Conservation (phyloP, 2,113 vertebrate genomes). For the Tragelaphus buxtoni region DNA sequence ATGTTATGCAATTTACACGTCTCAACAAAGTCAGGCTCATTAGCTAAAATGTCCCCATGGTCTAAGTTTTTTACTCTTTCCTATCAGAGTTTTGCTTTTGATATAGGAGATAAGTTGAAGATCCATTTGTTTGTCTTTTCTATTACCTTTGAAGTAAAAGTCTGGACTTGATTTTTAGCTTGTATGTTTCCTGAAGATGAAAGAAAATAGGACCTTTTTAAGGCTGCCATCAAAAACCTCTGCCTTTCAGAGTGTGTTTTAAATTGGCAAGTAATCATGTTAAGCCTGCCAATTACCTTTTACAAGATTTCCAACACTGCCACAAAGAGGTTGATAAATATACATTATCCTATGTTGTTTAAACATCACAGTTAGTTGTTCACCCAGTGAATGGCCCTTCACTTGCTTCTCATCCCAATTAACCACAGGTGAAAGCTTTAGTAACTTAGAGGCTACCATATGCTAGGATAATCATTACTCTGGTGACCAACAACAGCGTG, state of each 20-base stretch:
- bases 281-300: too few species aligned
- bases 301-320: too few species aligned
- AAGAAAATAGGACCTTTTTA: neutral
- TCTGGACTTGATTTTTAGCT: neutral
- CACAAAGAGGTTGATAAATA: too few species aligned
- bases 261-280: too few species aligned
- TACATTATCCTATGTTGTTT: too few species aligned
- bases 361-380: neutral
- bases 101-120: neutral
- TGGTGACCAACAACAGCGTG: neutral
- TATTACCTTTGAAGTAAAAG: neutral
- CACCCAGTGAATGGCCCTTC: neutral
- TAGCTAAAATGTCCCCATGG: neutral
- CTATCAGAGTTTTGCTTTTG: neutral
- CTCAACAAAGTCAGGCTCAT: neutral
- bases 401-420: neutral
- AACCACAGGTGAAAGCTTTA: neutral
- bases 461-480: neutral
- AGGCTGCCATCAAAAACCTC: neutral
- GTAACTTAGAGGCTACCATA: neutral
- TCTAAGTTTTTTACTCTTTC: neutral
- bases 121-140: neutral
- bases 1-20: neutral
- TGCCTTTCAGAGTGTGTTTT: too few species aligned
- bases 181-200: neutral